These are phyloP conservation scores for Myrmophylax atrothorax DNA, from an alignment of 2,113 vertebrate species.

Conservation along the genomic window DNA sequence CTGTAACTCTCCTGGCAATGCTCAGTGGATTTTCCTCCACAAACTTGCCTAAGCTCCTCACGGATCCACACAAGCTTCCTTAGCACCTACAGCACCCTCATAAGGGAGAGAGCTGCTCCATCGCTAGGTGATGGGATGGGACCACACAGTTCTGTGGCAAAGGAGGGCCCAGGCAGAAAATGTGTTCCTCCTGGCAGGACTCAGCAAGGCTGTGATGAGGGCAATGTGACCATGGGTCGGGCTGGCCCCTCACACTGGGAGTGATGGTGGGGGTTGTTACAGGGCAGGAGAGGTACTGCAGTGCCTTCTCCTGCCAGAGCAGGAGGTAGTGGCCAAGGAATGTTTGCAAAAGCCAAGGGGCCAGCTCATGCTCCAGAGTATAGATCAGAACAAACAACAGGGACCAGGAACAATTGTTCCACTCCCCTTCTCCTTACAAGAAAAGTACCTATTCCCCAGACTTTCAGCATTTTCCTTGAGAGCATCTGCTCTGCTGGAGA, in stretches of 20 bases:
- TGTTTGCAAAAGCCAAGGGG: fast-evolving
- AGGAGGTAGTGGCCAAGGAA: background rate
- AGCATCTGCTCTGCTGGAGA: background rate
- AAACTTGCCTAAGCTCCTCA: background rate
- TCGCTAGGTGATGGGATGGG: background rate
- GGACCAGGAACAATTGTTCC: background rate
- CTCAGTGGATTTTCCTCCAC: background rate
- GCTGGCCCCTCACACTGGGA: background rate
- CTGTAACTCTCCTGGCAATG: background rate
- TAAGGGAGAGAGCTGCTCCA: background rate
- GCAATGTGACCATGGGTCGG: background rate
- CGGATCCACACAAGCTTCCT: background rate
- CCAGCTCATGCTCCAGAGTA: background rate
- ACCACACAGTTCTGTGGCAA: fast-evolving
- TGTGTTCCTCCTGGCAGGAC: background rate
- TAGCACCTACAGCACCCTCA: background rate
- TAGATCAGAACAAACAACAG: background rate
- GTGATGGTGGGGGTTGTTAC: fast-evolving
- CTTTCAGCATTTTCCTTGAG: background rate
- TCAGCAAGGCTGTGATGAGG: background rate
- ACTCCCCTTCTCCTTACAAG: background rate
- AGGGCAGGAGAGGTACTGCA: fast-evolving
- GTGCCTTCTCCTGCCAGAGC: background rate
- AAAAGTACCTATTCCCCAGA: background rate
- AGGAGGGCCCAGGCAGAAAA: background rate